Base-by-base conservation (phyloP, 2,888 invertebrate species). In the Phaedon cochleariae region DNA sequence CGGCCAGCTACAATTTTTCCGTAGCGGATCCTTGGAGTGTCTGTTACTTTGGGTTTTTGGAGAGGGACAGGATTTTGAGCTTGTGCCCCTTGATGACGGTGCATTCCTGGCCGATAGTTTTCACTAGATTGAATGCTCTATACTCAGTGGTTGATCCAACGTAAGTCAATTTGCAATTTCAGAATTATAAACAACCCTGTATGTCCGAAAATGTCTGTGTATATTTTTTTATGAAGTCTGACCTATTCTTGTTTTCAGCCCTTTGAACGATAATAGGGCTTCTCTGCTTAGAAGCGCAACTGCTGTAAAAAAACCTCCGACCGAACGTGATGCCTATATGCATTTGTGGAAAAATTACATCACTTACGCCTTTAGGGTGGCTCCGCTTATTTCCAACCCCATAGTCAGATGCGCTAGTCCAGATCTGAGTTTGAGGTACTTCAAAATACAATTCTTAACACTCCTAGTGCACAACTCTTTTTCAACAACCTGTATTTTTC, bases 311-410 rank as follows among this genome's bases (percentile, higher is more conserved):
- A 97, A 97, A 81, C 93, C 95, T 7, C 91, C 96, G 60, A 95
- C 94, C 73, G 98, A 98, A 84, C 87, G 96, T 73, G 98, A 98
- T 82, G 90, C 95, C 31, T 97, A 98, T 83, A 91, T 98, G 87
- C 95, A 95, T 84, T 89, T 99, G 21, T 99, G 99, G 98, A 94
- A 96, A 81, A 98, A 98, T 85, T 98, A 98, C 84, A 90, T 97
- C 76, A 95, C 96, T 15, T 94, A 98, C 86, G 97, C 97, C 6
- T 99, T 98, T 85, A 90, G 97, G 59, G 93, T 99, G 51, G 97
- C 97, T 4, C 98, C 98, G 10, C 94, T 96, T 21, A 92, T 93
- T 67, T 93, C 94, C 0, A 93, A 92, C 79, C 93, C 94, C 0
- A 89, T 95, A 31, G 89, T 95, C 54, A 89, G 97, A 59, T 97